Evolutionary conservation across 1,140 invertebrate genomes (phyloP).

Genomic region (Pseudoatta argentina): DNA sequence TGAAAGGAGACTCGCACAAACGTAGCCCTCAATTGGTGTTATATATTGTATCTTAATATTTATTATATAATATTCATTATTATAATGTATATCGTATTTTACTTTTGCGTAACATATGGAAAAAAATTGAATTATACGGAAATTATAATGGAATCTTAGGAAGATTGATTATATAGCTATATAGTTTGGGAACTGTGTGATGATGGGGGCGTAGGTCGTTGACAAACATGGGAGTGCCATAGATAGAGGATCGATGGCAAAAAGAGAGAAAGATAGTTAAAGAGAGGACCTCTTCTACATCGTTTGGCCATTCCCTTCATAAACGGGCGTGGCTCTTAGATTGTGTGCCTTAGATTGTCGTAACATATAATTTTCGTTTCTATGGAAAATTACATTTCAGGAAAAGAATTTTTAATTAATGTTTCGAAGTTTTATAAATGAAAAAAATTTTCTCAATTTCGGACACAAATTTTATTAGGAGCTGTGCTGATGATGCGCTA

Average conservation of each 20-base stretch:
- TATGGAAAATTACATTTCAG: background rate
- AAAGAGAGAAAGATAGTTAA: slow-evolving; percentile 46
- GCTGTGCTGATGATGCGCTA: background rate
- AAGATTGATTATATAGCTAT: slow-evolving; percentile 4
- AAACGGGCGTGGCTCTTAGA: slow-evolving; percentile 49
- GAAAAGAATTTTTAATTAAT: background rate
- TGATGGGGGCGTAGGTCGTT: slow-evolving; percentile 44
- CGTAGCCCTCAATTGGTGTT: background rate
- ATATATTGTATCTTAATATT: background rate
- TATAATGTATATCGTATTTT: background rate
- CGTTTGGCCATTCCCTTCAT: slow-evolving; percentile 37
- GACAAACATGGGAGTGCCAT: slow-evolving; percentile 56
- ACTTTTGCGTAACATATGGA: background rate
- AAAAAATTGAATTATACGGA: background rate
- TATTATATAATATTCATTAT: background rate
- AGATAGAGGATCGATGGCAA: slow-evolving; percentile 48
- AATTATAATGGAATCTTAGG: background rate
- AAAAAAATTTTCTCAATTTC: background rate
- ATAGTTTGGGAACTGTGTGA: slow-evolving; percentile 24
- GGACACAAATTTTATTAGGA: background rate
- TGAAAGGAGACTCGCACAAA: background rate
- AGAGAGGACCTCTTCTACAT: slow-evolving; percentile 30
- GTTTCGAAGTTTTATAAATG: background rate
- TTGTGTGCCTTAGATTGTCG: slow-evolving; percentile 35
- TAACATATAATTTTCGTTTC: slow-evolving; percentile 17